Base-by-base conservation (phyloP, 2,113 vertebrate genomes). In the Malurus melanocephalus region DNA sequence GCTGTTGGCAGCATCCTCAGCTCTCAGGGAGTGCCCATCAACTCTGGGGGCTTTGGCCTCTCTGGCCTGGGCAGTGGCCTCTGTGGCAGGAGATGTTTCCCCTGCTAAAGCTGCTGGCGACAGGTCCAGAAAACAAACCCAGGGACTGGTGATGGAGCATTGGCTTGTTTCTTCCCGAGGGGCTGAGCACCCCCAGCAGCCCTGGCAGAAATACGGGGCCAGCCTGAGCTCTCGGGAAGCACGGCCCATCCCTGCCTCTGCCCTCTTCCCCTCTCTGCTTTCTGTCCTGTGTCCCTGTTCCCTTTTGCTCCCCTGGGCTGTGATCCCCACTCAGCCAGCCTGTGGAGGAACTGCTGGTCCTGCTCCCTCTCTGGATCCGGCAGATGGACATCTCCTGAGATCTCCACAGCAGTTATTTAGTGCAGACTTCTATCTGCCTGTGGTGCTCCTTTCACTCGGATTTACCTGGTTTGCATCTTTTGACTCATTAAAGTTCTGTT, bases 121-220 rank as follows among this genome's bases (percentile, higher is more conserved):
- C 8, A 51, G 19, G 2, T 7, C 26, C 19, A 7, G 17, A 11
- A 10, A 57, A 57, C 7, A 13, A 8, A 8, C 12, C 6, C 7
- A 6, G 1, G 64, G 14, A 26, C 10, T 26, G 27, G 14, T 3
- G 15, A 56, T 0, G 1, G 1, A 71, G 24, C 16, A 62, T 9
- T 0, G 0, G 0, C 23, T 46, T 52, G 7, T 5, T 53, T 13
- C 26, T 38, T 59, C 18, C 57, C 2, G 35, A 67, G 26, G 9
- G 7, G 8, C 55, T 77, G 38, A 78, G 38, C 72, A 16, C 10
- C 0, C 6, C 18, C 48, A 85, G 6, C 24, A 56, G 2, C 26
- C 27, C 56, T 28, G 30, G 15, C 5, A 32, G 13, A 40, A 23
- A 49, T 18, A 27, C 1, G 0, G 21, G 33, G 7, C 18, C 60